Evolutionary conservation across 2,797 vertebrate genomes (phyloP).

Genomic region (Enoplosus armatus): DNA sequence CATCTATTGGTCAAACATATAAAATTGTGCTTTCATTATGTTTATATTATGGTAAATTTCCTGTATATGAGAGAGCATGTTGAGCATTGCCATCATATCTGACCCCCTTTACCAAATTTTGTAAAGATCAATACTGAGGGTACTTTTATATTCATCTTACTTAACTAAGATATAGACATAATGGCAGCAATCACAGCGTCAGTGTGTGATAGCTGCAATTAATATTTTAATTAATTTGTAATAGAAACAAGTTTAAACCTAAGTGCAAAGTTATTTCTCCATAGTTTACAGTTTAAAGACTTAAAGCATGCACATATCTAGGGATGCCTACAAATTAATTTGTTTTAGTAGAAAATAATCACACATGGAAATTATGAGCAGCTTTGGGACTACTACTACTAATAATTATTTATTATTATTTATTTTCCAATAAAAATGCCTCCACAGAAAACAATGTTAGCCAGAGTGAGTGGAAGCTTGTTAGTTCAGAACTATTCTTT

Average conservation of each 20-base stretch:
- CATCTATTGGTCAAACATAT: constrained; percentile 66
- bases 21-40: not conserved
- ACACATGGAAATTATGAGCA: too few relatives aligned
- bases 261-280: not conserved
- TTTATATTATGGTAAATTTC: not conserved
- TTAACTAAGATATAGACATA: not conserved
- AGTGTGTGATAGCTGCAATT: not conserved
- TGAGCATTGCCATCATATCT: not conserved
- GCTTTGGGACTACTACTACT: too few relatives aligned
- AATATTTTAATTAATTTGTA: not conserved
- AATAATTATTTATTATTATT: too few relatives aligned
- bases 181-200: not conserved
- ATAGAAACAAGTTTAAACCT: not conserved
- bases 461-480: not conserved
- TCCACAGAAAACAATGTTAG: constrained; percentile 1
- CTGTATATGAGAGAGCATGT: not conserved
- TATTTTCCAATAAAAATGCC: not conserved
- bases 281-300: too few relatives aligned
- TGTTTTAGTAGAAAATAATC: too few relatives aligned
- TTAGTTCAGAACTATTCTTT: not conserved
- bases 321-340: not conserved
- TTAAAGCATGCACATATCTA: not conserved
- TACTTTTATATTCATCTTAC: not conserved
- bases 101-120: not conserved
- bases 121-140: not conserved